Conservation (phyloP, 2,113 vertebrate species). For the Gallinago media region DNA sequence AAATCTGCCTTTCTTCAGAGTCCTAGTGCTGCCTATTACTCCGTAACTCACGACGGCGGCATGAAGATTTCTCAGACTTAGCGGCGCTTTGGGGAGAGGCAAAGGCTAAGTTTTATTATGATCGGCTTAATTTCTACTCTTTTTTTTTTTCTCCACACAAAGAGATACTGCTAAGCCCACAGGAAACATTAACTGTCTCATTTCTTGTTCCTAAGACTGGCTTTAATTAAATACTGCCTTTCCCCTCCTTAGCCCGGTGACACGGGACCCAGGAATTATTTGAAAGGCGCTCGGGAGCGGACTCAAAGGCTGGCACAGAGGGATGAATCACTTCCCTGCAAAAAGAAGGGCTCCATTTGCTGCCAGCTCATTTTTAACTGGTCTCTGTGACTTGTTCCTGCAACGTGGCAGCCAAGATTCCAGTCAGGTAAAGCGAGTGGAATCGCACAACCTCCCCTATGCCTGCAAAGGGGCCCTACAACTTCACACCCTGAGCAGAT, state of each 20-base stretch:
- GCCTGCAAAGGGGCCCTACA: background rate
- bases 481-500: no score
- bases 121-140: slow-evolving; percentile 26
- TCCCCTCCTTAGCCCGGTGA: background rate
- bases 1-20: background rate
- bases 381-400: background rate
- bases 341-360: background rate
- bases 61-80: background rate
- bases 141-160: background rate
- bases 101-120: slow-evolving; percentile 28
- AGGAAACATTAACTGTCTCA: background rate
- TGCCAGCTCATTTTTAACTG: background rate
- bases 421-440: background rate
- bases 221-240: slow-evolving; percentile 40
- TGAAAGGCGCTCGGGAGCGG: background rate
- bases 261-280: background rate
- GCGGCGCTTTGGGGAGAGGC: background rate
- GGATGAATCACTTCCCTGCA: background rate
- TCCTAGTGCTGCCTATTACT: background rate
- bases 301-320: background rate
- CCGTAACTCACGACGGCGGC: background rate
- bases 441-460: accelerated
- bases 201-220: background rate
- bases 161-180: background rate
- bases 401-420: background rate